Conservation (phyloP, 2,888 invertebrate genomes). For the Neocrepidodera transversa region DNA sequence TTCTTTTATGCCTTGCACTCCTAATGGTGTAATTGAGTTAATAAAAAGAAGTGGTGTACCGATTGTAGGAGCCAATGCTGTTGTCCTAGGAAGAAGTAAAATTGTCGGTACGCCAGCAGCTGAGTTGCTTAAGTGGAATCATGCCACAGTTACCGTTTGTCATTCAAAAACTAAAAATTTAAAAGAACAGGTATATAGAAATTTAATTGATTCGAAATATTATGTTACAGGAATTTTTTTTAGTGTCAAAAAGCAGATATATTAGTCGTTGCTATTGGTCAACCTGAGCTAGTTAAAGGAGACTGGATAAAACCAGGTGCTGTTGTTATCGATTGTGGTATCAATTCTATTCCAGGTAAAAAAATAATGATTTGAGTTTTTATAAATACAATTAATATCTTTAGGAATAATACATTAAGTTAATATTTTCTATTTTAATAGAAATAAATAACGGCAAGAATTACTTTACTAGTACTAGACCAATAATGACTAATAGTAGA, state of each 20-base stretch:
- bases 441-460: too few species aligned
- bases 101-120: constrained; percentile 97
- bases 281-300: constrained; percentile 87
- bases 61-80: constrained; percentile 85
- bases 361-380: too few species aligned
- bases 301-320: constrained; percentile 98
- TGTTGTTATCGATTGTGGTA: constrained; percentile 98
- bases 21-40: constrained; percentile 92
- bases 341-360: constrained; percentile 88
- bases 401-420: too few species aligned
- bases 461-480: too few species aligned
- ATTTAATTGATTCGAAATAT: too few species aligned
- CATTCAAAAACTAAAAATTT: constrained; percentile 93
- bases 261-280: constrained; percentile 94
- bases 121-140: constrained; percentile 93
- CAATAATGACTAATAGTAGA: too few species aligned
- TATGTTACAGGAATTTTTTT: too few species aligned
- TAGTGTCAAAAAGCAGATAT: constrained; percentile 82
- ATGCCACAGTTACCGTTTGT: constrained; percentile 96
- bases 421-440: too few species aligned
- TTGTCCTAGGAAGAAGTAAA: constrained; percentile 95
- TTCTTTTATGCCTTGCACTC: constrained; percentile 96
- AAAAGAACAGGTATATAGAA: constrained; percentile 73
- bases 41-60: constrained; percentile 80
- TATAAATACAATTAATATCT: too few species aligned